These are phyloP conservation scores for Drosophila sechellia DNA, from an alignment of 1,140 invertebrate species.

Conservation along the genomic window DNA sequence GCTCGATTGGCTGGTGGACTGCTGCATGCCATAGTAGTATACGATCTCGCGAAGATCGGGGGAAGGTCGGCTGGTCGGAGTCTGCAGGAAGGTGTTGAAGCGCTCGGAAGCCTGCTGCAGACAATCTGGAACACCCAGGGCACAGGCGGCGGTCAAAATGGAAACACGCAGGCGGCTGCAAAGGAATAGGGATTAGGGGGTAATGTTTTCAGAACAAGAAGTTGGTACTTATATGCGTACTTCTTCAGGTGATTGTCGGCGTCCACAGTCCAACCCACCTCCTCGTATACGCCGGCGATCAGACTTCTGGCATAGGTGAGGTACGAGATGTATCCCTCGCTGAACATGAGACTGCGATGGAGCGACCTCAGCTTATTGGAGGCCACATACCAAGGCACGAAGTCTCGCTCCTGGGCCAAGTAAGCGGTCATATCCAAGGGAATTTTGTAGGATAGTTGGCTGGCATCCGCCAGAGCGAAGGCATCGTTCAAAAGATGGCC, in stretches of 20 bases:
- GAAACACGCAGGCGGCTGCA: constrained; percentile 86
- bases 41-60: constrained; percentile 90
- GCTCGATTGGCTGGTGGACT: constrained; percentile 84
- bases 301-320: constrained; percentile 86
- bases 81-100: constrained; percentile 87
- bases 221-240: constrained; percentile 79
- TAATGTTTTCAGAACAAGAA: no score
- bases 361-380: constrained; percentile 86
- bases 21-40: constrained; percentile 88
- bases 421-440: constrained; percentile 90
- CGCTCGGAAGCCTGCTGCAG: constrained; percentile 85
- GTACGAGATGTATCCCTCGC: constrained; percentile 86
- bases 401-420: constrained; percentile 88
- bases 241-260: constrained; percentile 85
- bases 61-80: constrained; percentile 86
- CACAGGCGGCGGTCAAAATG: constrained; percentile 87
- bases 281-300: constrained; percentile 85
- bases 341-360: constrained; percentile 86
- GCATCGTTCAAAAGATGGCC: constrained; percentile 94
- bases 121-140: constrained; percentile 86
- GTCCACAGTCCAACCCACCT: constrained; percentile 87
- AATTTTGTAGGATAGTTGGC: constrained; percentile 87
- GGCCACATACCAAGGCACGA: constrained; percentile 90
- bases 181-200: not conserved
- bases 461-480: constrained; percentile 91